These are phyloP conservation scores for Athrips mouffetella DNA, from an alignment of 2,888 invertebrate genomes.

Conservation along the genomic window DNA sequence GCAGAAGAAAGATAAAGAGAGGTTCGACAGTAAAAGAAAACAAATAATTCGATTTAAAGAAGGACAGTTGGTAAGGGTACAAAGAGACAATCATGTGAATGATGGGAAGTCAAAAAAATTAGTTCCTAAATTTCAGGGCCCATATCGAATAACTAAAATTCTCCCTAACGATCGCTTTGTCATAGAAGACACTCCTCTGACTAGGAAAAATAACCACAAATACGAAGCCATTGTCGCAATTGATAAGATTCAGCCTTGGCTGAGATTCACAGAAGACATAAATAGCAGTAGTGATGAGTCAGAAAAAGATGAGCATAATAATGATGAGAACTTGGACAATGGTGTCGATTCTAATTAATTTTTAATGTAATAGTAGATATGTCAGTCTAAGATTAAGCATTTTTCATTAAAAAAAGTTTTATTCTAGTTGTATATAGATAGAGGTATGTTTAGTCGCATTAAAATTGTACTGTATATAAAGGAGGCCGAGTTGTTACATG, in stretches of 20 bases:
- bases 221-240: slow-evolving; percentile 19
- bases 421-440: no score
- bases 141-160: slow-evolving; percentile 9
- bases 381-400: no score
- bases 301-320: not conserved
- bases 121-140: slow-evolving; percentile 16
- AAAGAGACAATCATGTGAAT: slow-evolving; percentile 1
- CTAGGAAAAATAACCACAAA: slow-evolving; percentile 12
- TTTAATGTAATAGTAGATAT: no score
- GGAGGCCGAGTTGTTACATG: no score
- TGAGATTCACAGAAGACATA: not conserved
- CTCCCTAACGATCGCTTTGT: slow-evolving; percentile 13
- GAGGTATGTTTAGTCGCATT: no score
- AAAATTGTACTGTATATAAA: no score
- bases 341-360: no score
- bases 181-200: slow-evolving; percentile 15
- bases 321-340: not conserved
- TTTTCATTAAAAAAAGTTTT: no score
- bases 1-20: slow-evolving; percentile 13
- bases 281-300: not conserved
- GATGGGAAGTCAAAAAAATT: slow-evolving; percentile 18
- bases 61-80: slow-evolving; percentile 15
- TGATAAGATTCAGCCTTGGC: slow-evolving; percentile 16
- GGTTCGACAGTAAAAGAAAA: slow-evolving; percentile 11
- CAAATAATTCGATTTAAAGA: not conserved